Evolutionary conservation across 2,797 vertebrate species (phyloP).

Genomic region (Malurus leucopterus): DNA sequence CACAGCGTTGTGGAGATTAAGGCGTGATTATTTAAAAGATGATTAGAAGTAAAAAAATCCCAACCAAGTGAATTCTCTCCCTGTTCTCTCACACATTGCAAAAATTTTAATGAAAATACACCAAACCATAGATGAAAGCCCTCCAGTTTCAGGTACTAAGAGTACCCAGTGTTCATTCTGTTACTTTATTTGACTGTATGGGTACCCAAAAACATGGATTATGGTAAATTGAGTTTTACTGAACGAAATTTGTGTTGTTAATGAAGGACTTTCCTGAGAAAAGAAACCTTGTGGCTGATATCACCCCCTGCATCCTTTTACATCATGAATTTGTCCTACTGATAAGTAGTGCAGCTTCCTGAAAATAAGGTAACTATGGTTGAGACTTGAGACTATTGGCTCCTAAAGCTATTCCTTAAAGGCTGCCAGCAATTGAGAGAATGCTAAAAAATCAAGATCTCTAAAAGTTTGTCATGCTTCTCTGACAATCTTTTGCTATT

Average conservation of each 20-base stretch:
- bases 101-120: not conserved
- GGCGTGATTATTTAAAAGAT: not conserved
- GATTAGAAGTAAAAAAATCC: not conserved
- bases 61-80: not conserved
- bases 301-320: not conserved
- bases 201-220: not conserved
- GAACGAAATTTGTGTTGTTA: not conserved
- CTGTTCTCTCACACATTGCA: not conserved
- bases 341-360: not conserved
- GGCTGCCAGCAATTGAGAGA: not conserved
- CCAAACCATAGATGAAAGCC: not conserved
- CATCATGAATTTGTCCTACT: not conserved
- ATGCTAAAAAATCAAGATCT: not conserved
- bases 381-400: not conserved
- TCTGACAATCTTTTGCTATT: not conserved
- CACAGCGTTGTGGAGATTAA: not conserved
- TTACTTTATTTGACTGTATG: not conserved
- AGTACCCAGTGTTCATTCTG: not conserved
- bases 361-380: not conserved
- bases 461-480: not conserved
- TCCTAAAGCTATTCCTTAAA: not conserved
- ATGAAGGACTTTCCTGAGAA: not conserved
- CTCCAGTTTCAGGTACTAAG: not conserved
- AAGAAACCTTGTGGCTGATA: not conserved
- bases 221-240: not conserved